A percentile compares a stretch with the other conserved stretches of the same genome.
Conservation (phyloP, 2,797 vertebrate species). For the Rallus crepitans region DNA sequence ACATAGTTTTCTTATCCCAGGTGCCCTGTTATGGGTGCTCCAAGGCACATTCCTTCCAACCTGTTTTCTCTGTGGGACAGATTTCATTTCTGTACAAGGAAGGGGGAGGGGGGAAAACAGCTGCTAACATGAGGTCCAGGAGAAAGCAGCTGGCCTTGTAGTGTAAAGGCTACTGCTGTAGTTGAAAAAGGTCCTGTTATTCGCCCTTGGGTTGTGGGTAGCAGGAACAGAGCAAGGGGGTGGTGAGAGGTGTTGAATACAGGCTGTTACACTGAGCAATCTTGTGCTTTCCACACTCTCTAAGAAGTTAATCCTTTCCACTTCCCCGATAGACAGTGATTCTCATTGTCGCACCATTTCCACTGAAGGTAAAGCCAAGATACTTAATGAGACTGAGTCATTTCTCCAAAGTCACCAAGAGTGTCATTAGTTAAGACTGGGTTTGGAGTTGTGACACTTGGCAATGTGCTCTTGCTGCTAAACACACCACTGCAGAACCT, state of each 20-base stretch:
- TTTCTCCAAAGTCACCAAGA: not conserved
- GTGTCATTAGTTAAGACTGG: not conserved
- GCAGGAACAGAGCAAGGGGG: not conserved
- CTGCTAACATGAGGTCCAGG: not conserved
- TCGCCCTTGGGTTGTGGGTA: not conserved
- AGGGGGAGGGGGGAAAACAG: not conserved
- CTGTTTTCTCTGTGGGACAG: not conserved
- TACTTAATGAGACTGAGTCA: not conserved
- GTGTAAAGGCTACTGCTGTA: not conserved
- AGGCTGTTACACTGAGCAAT: not conserved
- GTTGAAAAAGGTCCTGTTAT: not conserved
- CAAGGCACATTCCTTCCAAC: not conserved
- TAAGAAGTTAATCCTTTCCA: not conserved
- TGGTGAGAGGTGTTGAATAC: not conserved
- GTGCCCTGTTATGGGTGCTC: not conserved
- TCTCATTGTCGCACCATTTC: not conserved
- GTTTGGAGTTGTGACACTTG: not conserved
- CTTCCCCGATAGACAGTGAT: not conserved
- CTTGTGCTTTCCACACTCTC: not conserved
- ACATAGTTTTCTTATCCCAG: not conserved
- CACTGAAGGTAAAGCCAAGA: not conserved
- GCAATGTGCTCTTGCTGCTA: rapidly evolving
- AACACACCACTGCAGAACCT: not conserved
- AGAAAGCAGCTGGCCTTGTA: not conserved
- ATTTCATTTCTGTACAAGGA: not conserved